Evolutionary conservation across 1,140 invertebrate genomes (phyloP).

Genomic region (Scaptomyza graminum): DNA sequence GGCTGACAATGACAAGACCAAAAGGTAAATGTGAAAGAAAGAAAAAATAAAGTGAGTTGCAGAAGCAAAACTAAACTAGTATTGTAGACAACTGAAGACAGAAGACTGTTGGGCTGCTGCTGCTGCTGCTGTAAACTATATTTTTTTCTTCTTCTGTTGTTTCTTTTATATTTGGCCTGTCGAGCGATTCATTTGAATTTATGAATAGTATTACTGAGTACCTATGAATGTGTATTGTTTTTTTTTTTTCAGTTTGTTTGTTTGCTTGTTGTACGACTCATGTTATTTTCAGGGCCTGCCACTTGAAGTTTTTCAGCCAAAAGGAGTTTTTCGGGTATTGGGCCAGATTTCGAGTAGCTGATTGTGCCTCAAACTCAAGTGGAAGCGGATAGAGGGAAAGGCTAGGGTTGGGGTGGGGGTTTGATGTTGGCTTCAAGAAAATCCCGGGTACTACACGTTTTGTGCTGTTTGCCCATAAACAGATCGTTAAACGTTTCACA

Average conservation of each 20-base stretch:
- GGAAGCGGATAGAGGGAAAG: background rate
- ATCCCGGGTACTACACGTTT: background rate
- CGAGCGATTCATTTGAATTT: slow-evolving; percentile 77
- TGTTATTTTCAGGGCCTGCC: slow-evolving; percentile 53
- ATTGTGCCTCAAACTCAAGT: slow-evolving; percentile 47
- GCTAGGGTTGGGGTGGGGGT: too few species aligned
- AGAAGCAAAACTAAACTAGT: slow-evolving; percentile 11
- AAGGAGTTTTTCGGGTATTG: slow-evolving; percentile 15
- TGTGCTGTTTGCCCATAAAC: slow-evolving; percentile 57
- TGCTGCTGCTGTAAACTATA: slow-evolving; percentile 1
- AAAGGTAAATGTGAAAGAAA: slow-evolving; percentile 28
- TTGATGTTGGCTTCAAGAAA: background rate
- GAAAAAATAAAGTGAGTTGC: slow-evolving; percentile 6
- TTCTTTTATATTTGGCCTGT: slow-evolving; percentile 37
- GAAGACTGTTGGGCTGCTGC: background rate
- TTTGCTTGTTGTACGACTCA: slow-evolving; percentile 2
- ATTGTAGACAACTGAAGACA: slow-evolving; percentile 40
- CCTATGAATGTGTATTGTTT: slow-evolving; percentile 44
- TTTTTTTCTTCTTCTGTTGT: slow-evolving; percentile 30
- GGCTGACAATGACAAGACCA: slow-evolving; percentile 66
- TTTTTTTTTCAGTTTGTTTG: background rate
- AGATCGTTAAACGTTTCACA: slow-evolving; percentile 70
- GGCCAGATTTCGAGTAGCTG: slow-evolving; percentile 62
- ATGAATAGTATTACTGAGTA: slow-evolving; percentile 56
- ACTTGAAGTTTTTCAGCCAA: slow-evolving; percentile 51